Evolutionary conservation across 2,797 vertebrate species (phyloP).

Genomic region (Lerista edwardsae): DNA sequence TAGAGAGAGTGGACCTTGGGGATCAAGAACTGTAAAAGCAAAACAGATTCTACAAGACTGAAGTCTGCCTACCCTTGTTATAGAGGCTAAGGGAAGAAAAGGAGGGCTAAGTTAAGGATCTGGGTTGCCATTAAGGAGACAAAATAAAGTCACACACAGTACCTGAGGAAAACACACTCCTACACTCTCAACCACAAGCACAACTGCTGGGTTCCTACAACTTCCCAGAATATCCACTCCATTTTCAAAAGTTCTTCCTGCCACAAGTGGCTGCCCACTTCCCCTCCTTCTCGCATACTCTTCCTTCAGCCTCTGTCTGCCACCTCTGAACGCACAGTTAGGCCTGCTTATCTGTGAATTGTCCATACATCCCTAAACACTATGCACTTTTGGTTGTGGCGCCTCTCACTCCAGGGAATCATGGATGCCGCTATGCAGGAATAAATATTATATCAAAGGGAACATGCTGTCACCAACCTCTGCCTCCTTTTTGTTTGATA

Average conservation of each 20-base stretch:
- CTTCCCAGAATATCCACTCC: background rate
- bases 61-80: too few relatives aligned
- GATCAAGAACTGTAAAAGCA: too few relatives aligned
- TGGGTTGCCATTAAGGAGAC: too few relatives aligned
- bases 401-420: background rate
- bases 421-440: too few relatives aligned
- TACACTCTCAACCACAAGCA: slow-evolving; percentile 11
- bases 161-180: too few relatives aligned
- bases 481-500: background rate
- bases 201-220: background rate
- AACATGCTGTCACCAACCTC: background rate
- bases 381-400: background rate
- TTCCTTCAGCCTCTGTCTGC: background rate
- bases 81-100: too few relatives aligned
- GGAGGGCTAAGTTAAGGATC: too few relatives aligned
- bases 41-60: too few relatives aligned
- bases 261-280: background rate
- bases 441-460: background rate
- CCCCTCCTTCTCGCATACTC: background rate
- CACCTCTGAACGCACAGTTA: background rate
- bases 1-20: too few relatives aligned
- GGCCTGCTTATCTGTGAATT: background rate
- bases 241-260: background rate
- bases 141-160: too few relatives aligned
- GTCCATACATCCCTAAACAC: background rate